Base-by-base conservation (phyloP, 2,888 invertebrate species). In the Rhimphoctona megacephalus region DNA sequence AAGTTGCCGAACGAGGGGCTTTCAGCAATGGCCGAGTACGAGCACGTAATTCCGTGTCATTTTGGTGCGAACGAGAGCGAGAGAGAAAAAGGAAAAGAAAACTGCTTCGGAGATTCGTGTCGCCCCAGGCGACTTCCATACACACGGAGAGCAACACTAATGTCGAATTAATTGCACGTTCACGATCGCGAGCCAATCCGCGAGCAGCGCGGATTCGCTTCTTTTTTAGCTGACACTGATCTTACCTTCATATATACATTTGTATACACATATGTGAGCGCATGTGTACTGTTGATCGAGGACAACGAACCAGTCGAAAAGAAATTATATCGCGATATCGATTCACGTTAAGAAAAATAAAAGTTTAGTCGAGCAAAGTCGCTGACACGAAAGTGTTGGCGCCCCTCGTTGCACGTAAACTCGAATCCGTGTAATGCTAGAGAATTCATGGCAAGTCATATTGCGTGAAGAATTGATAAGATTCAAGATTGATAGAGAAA, bases 101-200 rank as follows among this genome's bases (percentile, higher is more conserved):
- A 22, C 49, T 6, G 30, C 46, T 61, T 22, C 74, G 52, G 43
- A 83, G 73, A 85, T 90, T 91, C 90, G 89, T 90, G 89, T 90
- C 90, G 90, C 90, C 89, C 88, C 87, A 81, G 87, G 84, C 80
- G 49, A 78, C 89, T 89, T 88, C 85, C 86, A 87, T 88, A 81
- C 89, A 88, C 89, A 88, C 87, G 85, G 85, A 83, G 72, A 83
- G 72, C 78, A 76, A 79, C 85, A 82, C 91, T 92, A 92, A 93
- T 92, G 93, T 91, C 90, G 90, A 91, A 92, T 92, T 92, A 93
- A 92, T 93, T 92, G 92, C 89, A 90, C 88, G 90, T 90, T 90
- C 88, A 88, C 90, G 91, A 90, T 90, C 88, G 86, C 85, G 64
- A 77, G 54, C 83, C 39, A 69, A 25, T 49, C 57, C 36, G 49